These are phyloP conservation scores for Euproctis similis DNA, from an alignment of 2,888 invertebrate species.

Conservation along the genomic window DNA sequence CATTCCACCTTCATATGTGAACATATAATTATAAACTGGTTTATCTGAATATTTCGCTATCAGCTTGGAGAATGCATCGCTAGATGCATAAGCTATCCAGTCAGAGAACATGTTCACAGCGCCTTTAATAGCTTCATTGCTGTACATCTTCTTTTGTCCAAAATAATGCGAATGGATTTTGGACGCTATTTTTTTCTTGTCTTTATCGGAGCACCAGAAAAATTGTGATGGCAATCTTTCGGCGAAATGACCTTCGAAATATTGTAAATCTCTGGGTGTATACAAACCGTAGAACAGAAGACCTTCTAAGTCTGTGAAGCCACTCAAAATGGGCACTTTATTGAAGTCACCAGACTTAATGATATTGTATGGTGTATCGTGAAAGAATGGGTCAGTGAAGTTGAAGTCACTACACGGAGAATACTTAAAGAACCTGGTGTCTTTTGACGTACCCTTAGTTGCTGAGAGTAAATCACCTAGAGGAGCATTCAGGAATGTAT, in stretches of 20 bases:
- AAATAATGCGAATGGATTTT: conserved; percentile 51
- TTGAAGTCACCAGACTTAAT: conserved; percentile 48
- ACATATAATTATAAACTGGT: conserved; percentile 54
- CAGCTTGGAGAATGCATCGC: conserved; percentile 42
- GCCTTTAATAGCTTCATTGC: conserved; percentile 26
- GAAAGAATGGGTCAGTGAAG: conserved; percentile 48
- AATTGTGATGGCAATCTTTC: conserved; percentile 54
- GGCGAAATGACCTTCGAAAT: conserved; percentile 43
- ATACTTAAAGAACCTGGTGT: conserved; percentile 56
- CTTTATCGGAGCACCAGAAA: conserved; percentile 43
- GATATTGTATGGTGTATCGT: conserved; percentile 48
- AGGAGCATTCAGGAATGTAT: conserved; percentile 37
- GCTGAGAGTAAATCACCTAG: conserved; percentile 35
- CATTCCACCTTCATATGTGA: conserved; percentile 50
- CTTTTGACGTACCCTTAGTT: conserved; percentile 41
- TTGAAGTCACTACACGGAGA: conserved; percentile 52
- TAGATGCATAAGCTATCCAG: conserved; percentile 47
- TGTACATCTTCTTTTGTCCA: conserved; percentile 30
- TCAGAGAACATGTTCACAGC: conserved; percentile 51
- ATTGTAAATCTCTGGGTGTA: conserved; percentile 33
- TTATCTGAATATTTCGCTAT: conserved; percentile 37
- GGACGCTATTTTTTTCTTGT: conserved; percentile 35
- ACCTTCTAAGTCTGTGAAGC: conserved; percentile 49
- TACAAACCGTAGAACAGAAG: conserved; percentile 53
- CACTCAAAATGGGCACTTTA: conserved; percentile 55